phyloP scores from a whole-genome alignment of 1,140 invertebrate genomes.

The Drosophila kohkoa region DNA sequence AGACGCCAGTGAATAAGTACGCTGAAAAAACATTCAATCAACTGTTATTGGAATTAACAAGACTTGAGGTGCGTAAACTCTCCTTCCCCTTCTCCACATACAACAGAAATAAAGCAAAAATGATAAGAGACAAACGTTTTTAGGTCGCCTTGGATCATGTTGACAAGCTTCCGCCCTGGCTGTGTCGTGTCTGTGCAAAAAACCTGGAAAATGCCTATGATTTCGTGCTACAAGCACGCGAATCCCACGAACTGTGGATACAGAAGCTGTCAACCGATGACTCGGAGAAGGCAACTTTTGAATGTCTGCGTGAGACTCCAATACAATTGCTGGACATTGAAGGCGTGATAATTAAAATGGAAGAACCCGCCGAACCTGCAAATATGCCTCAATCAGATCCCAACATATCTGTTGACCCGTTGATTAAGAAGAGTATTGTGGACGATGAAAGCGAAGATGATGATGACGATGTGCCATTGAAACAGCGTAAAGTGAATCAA shows the following conservation, averaged over 20 bases:
- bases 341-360: slow-evolving; percentile 63
- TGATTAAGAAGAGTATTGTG: slow-evolving; percentile 42
- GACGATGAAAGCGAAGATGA: slow-evolving; percentile 29
- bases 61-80: slow-evolving; percentile 50
- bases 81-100: background rate
- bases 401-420: slow-evolving; percentile 40
- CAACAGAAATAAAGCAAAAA: slow-evolving; percentile 1
- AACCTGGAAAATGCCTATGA: slow-evolving; percentile 60
- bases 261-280: slow-evolving; percentile 31
- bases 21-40: slow-evolving; percentile 62
- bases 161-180: slow-evolving; percentile 59
- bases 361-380: slow-evolving; percentile 38
- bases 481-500: slow-evolving; percentile 35
- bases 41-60: slow-evolving; percentile 54
- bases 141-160: slow-evolving; percentile 46
- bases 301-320: slow-evolving; percentile 61
- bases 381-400: background rate
- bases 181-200: slow-evolving; percentile 54
- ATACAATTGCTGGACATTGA: slow-evolving; percentile 67
- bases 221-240: slow-evolving; percentile 55
- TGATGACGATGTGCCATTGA: slow-evolving; percentile 60
- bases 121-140: slow-evolving; percentile 15
- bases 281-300: slow-evolving; percentile 12
- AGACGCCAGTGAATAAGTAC: slow-evolving; percentile 65
- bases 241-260: slow-evolving; percentile 57